Percentiles rank a stretch among this genome's conserved stretches.
phyloP scores from a whole-genome alignment of 2,888 invertebrate species.

The Aricia artaxerxes region DNA sequence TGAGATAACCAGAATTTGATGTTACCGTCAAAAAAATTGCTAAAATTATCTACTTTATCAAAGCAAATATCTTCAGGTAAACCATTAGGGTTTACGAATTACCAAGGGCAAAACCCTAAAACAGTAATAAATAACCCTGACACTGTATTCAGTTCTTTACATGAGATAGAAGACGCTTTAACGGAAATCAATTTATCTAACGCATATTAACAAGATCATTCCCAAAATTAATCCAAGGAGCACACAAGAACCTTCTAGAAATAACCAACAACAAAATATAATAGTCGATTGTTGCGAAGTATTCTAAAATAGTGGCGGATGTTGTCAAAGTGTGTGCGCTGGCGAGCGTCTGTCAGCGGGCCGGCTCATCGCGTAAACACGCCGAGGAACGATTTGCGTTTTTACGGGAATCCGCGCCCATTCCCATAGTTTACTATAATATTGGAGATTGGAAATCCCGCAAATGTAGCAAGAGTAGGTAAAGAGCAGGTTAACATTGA shows the following conservation, averaged over 20 bases:
- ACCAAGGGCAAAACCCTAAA: neutral
- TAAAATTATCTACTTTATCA: no score
- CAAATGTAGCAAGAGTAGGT: neutral
- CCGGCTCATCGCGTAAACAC: conserved; percentile 68
- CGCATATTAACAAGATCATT: neutral
- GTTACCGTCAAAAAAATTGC: no score
- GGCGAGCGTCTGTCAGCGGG: conserved; percentile 68
- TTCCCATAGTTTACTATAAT: conserved; percentile 34
- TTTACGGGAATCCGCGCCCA: conserved; percentile 54
- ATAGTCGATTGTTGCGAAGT: conserved; percentile 37
- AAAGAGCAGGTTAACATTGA: neutral
- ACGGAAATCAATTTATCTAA: neutral
- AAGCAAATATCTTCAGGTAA: no score
- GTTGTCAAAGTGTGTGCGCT: conserved; percentile 71
- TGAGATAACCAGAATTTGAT: no score
- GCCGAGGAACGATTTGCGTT: conserved; percentile 61
- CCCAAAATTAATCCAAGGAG: neutral
- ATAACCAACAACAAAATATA: conserved; percentile 38
- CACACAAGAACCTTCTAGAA: conserved; percentile 2
- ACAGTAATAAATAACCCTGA: neutral
- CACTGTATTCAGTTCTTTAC: neutral
- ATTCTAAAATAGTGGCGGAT: conserved; percentile 61
- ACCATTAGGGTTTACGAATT: no score
- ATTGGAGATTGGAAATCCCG: neutral
- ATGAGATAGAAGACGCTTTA: neutral